Percentiles rank a stretch among this genome's conserved stretches.
Evolutionary conservation across 2,888 invertebrate species (phyloP).

Genomic region (Spilarctia lutea): DNA sequence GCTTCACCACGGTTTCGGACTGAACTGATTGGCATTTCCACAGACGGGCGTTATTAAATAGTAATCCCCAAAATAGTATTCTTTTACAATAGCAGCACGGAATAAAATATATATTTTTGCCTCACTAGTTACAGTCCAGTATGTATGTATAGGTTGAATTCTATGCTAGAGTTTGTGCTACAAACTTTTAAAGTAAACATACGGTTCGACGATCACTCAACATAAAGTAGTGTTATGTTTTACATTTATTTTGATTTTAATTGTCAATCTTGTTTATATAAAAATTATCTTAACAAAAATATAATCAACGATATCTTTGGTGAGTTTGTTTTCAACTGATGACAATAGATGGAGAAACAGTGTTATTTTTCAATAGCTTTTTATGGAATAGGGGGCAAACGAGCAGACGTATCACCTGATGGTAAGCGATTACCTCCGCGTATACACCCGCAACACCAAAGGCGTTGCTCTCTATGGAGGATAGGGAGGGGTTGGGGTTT

Average conservation of each 20-base stretch:
- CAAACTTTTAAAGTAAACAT: not conserved
- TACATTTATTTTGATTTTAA: not conserved
- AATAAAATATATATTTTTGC: constrained; percentile 1
- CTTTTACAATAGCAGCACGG: not conserved
- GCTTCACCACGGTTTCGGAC: constrained; percentile 59
- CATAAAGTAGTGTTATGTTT: not conserved
- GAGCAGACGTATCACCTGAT: too few species aligned
- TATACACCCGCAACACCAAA: too few species aligned
- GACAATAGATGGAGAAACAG: too few species aligned
- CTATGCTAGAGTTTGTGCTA: not conserved
- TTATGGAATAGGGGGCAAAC: too few species aligned
- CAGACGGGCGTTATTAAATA: constrained; percentile 39
- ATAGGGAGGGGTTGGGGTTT: too few species aligned
- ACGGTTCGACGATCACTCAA: not conserved
- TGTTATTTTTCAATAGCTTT: too few species aligned
- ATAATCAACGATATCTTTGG: too few species aligned
- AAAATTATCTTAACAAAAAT: too few species aligned
- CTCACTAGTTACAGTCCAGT: not conserved
- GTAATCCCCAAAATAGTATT: constrained; percentile 10
- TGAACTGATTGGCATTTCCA: constrained; percentile 48
- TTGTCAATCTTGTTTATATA: too few species aligned
- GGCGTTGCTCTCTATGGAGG: too few species aligned
- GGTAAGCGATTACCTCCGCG: too few species aligned
- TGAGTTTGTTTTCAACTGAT: too few species aligned
- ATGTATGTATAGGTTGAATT: not conserved